Evolutionary conservation across 2,113 vertebrate genomes (phyloP), one percentile per base, ranked within the genome.

Genomic region (Corydoras sp.): DNA sequence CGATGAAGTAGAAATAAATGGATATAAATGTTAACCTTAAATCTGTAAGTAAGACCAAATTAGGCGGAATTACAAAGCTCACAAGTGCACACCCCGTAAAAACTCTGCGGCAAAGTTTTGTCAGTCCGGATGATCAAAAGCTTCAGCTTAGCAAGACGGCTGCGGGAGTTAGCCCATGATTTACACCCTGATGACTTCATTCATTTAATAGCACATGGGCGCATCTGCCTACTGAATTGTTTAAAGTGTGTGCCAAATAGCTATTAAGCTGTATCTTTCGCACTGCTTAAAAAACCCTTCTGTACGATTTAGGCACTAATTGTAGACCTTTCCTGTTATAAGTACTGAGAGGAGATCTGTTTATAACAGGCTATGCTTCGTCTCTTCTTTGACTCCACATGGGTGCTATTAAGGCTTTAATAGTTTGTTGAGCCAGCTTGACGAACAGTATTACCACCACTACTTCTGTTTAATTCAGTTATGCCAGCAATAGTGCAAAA

Each of bases 311-410:
- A 48, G 59, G 32, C 76, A 58, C 87, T 88, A 43, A 43, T 43
- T 43, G 35, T 43, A 43, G 35, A 71, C 78, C 81, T 78, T 69
- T 76, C 81, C 76, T 84, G 81, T 88, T 91, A 90, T 89, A 87
- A 88, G 87, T 86, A 88, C 88, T 79, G 82, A 83, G 82, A 80
- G 82, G 81, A 85, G 72, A 83, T 85, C 76, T 51, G 82, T 83
- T 69, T 83, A 43, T 43, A 43, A 43, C 35, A 43, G 35, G 7
- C 35, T 8, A 43, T 43, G 35, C 35, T 43, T 43, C 35, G 1
- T 43, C 35, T 43, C 35, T 43, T 43, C 35, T 43, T 43, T 43
- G 35, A 43, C 35, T 43, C 1, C 35, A 43, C 35, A 43, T 43
- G 35, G 35, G 7, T 43, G 35, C 35, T 43, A 43, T 4, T 43